Conservation (phyloP, 1,140 invertebrate genomes). For the Eueides isabella region DNA sequence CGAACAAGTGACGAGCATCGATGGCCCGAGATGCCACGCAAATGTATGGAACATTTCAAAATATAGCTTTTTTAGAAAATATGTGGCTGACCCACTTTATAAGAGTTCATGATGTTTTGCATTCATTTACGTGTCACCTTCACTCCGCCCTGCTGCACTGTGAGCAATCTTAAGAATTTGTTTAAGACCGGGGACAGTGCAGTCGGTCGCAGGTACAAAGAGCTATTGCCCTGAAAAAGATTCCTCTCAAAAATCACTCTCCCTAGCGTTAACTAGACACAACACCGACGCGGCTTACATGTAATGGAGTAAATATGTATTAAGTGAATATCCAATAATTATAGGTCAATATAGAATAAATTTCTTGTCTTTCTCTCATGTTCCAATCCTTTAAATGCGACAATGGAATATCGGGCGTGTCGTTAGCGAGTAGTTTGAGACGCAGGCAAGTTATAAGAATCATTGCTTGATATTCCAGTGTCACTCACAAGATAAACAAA, state of each 20-base stretch:
- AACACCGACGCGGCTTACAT: conserved; percentile 24
- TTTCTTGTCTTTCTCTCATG: conserved; percentile 26
- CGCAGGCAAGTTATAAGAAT: not conserved
- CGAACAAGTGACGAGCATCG: conserved; percentile 8
- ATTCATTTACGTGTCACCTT: conserved; percentile 15
- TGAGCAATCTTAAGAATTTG: not conserved
- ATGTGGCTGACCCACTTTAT: not conserved
- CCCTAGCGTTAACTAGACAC: conserved; percentile 13
- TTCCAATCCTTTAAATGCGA: conserved; percentile 18
- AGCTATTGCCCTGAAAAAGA: conserved; percentile 13
- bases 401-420: not conserved
- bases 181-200: not conserved
- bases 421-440: not conserved
- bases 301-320: conserved; percentile 28
- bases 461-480: not conserved
- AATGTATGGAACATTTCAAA: conserved; percentile 11
- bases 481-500: not conserved
- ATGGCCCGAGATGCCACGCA: conserved; percentile 20
- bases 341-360: conserved; percentile 12
- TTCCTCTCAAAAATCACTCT: not conserved
- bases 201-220: conserved; percentile 18
- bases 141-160: not conserved
- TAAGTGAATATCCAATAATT: conserved; percentile 1
- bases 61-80: not conserved
- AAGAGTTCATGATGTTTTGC: not conserved